Evolutionary conservation across 2,113 vertebrate genomes (phyloP).

Genomic region (Siphamia tubifer): DNA sequence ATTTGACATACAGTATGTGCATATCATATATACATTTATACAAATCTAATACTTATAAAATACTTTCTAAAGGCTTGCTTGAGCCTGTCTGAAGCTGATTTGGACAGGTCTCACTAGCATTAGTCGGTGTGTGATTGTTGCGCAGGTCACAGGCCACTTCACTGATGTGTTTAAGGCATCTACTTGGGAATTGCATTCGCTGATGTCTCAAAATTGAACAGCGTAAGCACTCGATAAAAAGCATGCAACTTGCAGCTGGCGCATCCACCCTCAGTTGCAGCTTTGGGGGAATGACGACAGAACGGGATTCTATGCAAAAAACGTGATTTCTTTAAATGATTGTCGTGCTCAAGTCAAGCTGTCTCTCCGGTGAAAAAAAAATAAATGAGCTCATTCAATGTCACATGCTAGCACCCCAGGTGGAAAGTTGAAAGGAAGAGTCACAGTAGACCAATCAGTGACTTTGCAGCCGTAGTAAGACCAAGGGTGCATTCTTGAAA

Average conservation of each 20-base stretch:
- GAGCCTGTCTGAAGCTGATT: slow-evolving; percentile 73
- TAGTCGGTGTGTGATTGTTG: slow-evolving; percentile 81
- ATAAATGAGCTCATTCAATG: slow-evolving; percentile 79
- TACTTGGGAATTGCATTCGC: slow-evolving; percentile 78
- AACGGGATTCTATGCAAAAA: slow-evolving; percentile 18
- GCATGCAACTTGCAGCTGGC: not conserved
- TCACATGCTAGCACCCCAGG: slow-evolving; percentile 90
- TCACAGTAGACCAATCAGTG: slow-evolving; percentile 94
- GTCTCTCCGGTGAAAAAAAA: slow-evolving; percentile 87
- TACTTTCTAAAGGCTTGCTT: slow-evolving; percentile 70
- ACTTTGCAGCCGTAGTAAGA: slow-evolving; percentile 92
- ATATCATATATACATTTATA: slow-evolving; percentile 76
- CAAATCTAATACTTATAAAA: slow-evolving; percentile 71
- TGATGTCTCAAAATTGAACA: slow-evolving; percentile 49
- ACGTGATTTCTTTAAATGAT: slow-evolving; percentile 68
- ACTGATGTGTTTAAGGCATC: slow-evolving; percentile 82
- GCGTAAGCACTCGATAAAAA: slow-evolving; percentile 10
- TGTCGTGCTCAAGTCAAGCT: slow-evolving; percentile 90
- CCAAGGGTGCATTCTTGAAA: slow-evolving; percentile 86
- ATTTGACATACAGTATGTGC: slow-evolving; percentile 57
- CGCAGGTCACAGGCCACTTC: slow-evolving; percentile 81
- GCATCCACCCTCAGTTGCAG: not conserved
- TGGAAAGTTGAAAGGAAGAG: slow-evolving; percentile 84
- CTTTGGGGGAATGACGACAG: slow-evolving; percentile 9
- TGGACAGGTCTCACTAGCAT: slow-evolving; percentile 70